Base-by-base conservation (phyloP, 2,888 invertebrate genomes). In the Catonia carolina region DNA sequence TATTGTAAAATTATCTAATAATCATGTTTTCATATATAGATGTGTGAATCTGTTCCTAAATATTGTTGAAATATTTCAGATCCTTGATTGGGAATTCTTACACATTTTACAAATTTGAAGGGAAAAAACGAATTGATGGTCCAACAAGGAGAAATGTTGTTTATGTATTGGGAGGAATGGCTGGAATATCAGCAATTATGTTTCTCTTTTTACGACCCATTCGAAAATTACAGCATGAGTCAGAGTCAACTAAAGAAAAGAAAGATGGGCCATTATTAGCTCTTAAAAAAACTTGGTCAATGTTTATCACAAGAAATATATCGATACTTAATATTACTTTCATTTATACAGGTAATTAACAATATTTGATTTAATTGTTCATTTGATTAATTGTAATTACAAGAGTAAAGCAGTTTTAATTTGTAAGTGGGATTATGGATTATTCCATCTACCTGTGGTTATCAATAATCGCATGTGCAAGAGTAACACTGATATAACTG, bases 251-350 rank as follows among this genome's bases (percentile, higher is more conserved):
- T 31, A 20, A 20, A 7, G n/a, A 45, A 45, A 48, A n/a, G 23
- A 45, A 45, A 23, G 41, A 77, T 49, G 77, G 80, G 12, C 83
- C 86, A 1, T 41, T 83, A 59, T 77, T 82, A 60, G 89, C 90
- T 0, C 76, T 91, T 52, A 80, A 79, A 66, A 84, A 85, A 31
- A 89, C 95, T 0, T 76, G 86, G 41, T 77, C 76, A 60, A 75
- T 97, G 41, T 86, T 93, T 71, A 71, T 83, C 55, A 93, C 94
- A 0, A 78, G 78, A 33, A 83, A 89, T 64, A 96, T 97, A 92
- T 66, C 91, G 47, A 69, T 93, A 12, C 76, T 97, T 14, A 84
- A 87, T 62, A 71, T 90, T 55, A 86, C 89, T 0, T 96, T 95
- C 72, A 80, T 91, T 53, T 97, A 95, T 70, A 92, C 94, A 58